Conservation (phyloP, 2,888 invertebrate genomes). For the Cataglyphis cursor region DNA sequence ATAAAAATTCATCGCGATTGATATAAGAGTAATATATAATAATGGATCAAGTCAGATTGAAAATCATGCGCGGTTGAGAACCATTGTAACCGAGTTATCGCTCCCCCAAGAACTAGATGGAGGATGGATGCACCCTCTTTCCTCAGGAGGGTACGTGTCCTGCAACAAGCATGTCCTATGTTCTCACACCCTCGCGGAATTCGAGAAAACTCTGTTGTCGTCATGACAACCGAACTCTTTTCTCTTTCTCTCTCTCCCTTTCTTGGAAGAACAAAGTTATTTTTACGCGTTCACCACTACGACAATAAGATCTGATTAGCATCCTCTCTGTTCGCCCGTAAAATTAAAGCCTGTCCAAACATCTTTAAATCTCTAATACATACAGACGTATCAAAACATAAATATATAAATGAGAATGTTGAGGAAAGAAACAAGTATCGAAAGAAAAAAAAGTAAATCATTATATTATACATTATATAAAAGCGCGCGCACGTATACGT, state of each 20-base stretch:
- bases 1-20: not conserved
- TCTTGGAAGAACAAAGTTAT: conserved; percentile 68
- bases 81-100: conserved; percentile 82
- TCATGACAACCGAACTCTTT: conserved; percentile 78
- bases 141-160: conserved; percentile 81
- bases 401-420: not conserved
- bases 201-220: conserved; percentile 79
- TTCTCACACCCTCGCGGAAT: conserved; percentile 76
- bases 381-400: not conserved
- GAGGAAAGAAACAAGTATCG: not conserved
- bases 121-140: conserved; percentile 82
- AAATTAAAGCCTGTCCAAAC: conserved; percentile 1
- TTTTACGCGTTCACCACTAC: conserved; percentile 67
- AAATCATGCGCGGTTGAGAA: conserved; percentile 76
- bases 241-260: no score
- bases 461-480: not conserved
- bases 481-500: not conserved
- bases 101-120: conserved; percentile 75
- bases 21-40: not conserved
- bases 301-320: conserved; percentile 37
- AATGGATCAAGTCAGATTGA: not conserved
- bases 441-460: not conserved
- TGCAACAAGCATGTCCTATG: conserved; percentile 73
- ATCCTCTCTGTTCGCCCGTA: not conserved
- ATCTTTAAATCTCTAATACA: conserved; percentile 7